Evolutionary conservation across 2,888 invertebrate genomes (phyloP).

Genomic region (Pherbina coryleti): DNA sequence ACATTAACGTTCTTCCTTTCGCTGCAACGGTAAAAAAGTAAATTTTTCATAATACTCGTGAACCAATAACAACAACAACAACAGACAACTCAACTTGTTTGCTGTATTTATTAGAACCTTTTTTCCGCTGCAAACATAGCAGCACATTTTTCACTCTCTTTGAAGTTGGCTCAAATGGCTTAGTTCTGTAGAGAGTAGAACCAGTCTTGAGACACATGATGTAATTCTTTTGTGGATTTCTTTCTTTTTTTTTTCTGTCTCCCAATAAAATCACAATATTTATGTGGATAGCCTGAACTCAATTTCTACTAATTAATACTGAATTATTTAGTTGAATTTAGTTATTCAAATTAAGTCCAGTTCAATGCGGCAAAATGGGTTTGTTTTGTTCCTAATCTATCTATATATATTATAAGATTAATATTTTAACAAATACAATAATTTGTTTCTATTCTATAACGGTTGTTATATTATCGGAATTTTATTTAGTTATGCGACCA

Average conservation of each 20-base stretch:
- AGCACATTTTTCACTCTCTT: not conserved
- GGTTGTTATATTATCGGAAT: too few species aligned
- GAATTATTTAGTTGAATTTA: too few species aligned
- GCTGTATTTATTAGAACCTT: slow-evolving; percentile 8
- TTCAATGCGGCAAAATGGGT: too few species aligned
- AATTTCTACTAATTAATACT: too few species aligned
- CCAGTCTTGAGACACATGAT: not conserved
- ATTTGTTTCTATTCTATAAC: too few species aligned
- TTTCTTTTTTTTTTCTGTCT: too few species aligned
- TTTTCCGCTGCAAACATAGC: not conserved
- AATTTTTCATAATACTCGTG: slow-evolving; percentile 57
- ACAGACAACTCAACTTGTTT: slow-evolving; percentile 2
- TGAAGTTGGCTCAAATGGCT: not conserved
- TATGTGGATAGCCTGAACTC: too few species aligned
- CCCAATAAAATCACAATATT: not conserved
- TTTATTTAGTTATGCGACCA: too few species aligned
- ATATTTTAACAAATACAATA: too few species aligned
- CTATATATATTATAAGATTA: too few species aligned
- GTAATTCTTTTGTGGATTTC: not conserved
- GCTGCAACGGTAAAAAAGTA: slow-evolving; percentile 68
- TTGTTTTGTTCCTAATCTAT: too few species aligned
- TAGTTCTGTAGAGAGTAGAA: not conserved
- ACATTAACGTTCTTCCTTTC: slow-evolving; percentile 58
- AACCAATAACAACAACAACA: not conserved
- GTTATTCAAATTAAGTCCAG: too few species aligned